phyloP scores from a whole-genome alignment of 2,888 invertebrate genomes.

The Parascotia fuliginaria region DNA sequence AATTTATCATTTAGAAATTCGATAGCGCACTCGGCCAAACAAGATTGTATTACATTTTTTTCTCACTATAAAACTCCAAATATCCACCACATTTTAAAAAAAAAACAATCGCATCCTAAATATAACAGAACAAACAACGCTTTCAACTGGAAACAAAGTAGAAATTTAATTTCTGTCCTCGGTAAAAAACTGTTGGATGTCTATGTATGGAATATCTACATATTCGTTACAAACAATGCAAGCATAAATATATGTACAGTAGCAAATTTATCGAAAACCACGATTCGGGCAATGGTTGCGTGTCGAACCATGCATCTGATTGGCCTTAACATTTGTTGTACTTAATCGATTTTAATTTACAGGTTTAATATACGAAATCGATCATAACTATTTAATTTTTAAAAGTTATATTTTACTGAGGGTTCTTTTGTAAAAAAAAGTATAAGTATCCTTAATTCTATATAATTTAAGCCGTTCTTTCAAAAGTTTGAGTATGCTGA shows the following conservation, averaged over 20 bases:
- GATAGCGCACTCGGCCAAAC: too few relatives aligned
- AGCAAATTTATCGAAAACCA: constrained; percentile 71
- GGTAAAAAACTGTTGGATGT: constrained; percentile 52
- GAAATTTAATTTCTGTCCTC: constrained; percentile 60
- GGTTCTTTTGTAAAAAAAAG: too few relatives aligned
- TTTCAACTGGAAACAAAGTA: constrained; percentile 44
- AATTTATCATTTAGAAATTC: too few relatives aligned
- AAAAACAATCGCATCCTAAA: constrained; percentile 17
- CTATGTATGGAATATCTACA: constrained; percentile 43
- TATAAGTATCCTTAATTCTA: too few relatives aligned
- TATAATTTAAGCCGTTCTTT: too few relatives aligned
- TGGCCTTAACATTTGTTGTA: constrained; percentile 50
- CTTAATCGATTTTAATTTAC: constrained; percentile 7
- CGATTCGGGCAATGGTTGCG: constrained; percentile 52
- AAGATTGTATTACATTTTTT: background rate
- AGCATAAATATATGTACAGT: constrained; percentile 63
- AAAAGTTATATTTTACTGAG: too few relatives aligned
- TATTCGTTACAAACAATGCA: constrained; percentile 65
- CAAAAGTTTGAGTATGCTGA: too few relatives aligned
- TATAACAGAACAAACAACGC: constrained; percentile 27
- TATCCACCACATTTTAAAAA: background rate
- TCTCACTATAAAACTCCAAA: background rate
- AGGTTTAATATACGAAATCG: too few relatives aligned
- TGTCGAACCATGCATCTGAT: constrained; percentile 57
- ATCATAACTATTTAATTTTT: too few relatives aligned